These are phyloP conservation scores for Triplophysa siluroides DNA, from an alignment of 2,113 vertebrate genomes.

Conservation along the genomic window DNA sequence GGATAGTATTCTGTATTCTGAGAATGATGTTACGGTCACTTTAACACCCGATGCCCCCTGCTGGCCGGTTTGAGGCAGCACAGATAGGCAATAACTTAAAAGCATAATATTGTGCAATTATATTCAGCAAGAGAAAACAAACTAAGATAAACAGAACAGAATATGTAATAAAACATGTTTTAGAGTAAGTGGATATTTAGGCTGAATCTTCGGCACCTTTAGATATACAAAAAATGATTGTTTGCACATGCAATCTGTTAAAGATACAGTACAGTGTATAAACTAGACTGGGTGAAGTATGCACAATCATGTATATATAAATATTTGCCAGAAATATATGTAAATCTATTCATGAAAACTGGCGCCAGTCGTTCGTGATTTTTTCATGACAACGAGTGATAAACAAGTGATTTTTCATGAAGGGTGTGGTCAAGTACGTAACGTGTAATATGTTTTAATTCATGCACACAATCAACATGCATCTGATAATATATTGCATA, in stretches of 20 bases:
- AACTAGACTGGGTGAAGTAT: conserved; percentile 35
- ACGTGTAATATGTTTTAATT: neutral
- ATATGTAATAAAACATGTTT: neutral
- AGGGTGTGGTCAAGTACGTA: neutral
- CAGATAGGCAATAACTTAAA: neutral
- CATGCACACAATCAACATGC: neutral
- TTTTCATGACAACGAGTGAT: neutral
- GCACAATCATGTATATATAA: neutral
- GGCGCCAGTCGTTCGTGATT: neutral
- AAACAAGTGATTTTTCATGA: no score
- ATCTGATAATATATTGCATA: neutral
- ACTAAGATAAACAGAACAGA: conserved; percentile 19
- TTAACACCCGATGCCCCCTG: conserved; percentile 43
- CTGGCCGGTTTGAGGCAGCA: conserved; percentile 29
- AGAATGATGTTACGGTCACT: neutral
- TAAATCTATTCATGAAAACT: conserved; percentile 4
- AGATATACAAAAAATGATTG: conserved; percentile 33
- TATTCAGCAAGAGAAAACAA: neutral
- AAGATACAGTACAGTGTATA: conserved; percentile 59
- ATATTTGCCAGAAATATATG: neutral
- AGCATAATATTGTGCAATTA: neutral
- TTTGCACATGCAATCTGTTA: conserved; percentile 36
- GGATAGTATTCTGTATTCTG: neutral
- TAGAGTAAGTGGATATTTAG: conserved; percentile 16
- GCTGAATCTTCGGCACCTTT: conserved; percentile 29